Base-by-base conservation (phyloP, 2,888 invertebrate species). In the Calameuta idolon region DNA sequence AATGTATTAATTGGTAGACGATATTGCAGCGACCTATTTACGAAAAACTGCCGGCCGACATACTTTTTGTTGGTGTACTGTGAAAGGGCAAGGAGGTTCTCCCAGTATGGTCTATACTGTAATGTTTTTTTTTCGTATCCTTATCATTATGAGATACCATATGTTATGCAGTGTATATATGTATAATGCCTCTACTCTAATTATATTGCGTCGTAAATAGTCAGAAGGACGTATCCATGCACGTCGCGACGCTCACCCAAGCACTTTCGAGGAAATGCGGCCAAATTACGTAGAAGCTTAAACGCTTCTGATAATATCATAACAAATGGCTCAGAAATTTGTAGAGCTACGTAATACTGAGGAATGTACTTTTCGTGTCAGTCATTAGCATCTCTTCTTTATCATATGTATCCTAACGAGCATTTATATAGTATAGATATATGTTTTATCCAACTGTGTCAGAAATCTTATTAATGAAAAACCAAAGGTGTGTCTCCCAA, bases 11-110 rank as follows among this genome's bases (percentile, higher is more conserved):
- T 81, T 74, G 75, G 76, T 40, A 69, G 73, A 76, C 71, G 69
- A 79, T 68, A 35, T 34, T 73, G 68, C 76, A 33, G 74, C 80
- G 81, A 81, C 82, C 82, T 81, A 82, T 79, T 82, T 82, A 76
- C 37, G 33, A 73, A 75, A 23, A 55, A 5, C 23, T 55, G 23
- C 2, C 23, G 1, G 55, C 23, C 23, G 9, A 55, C 23, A 9
- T 55, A 55, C 23, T 55, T 9, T 55, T 55, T 55, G 5, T 55
- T 23, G 5, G 5, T 55, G 5, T 55, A 55, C 55, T 5, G 23
- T 23, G 2, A 55, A 5, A 55, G 55, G 55, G 15, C 9, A 55
- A 55, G 15, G 35, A 35, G 12, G 35, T 35, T 35, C 35, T 12
- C 35, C 12, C 35, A 35, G 12, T 12, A 35, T 3, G 12, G 35